These are phyloP conservation scores for Drosophila sordidula DNA, from an alignment of 2,888 invertebrate genomes.

Conservation along the genomic window DNA sequence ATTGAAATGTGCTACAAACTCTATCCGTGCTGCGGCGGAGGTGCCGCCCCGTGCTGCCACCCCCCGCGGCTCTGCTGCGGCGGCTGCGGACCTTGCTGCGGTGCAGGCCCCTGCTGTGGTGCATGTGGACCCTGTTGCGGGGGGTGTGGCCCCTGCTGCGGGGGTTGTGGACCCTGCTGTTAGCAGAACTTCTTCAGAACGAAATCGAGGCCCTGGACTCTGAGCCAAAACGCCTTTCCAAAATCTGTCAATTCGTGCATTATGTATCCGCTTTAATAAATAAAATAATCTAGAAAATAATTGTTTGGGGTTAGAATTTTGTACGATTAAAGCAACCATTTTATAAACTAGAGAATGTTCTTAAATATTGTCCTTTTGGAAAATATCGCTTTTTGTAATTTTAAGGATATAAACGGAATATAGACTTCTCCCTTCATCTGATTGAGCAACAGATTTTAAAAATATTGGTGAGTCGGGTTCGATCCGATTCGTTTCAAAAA, in stretches of 20 bases:
- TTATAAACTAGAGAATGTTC: no score
- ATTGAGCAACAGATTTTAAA: no score
- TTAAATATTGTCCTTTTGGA: no score
- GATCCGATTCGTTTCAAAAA: no score
- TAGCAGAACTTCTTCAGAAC: slow-evolving; percentile 15
- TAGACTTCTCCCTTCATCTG: no score
- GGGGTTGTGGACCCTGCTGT: slow-evolving; percentile 4
- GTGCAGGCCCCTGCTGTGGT: slow-evolving; percentile 18
- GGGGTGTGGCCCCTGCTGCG: slow-evolving; percentile 6
- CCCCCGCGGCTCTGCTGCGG: slow-evolving; percentile 4
- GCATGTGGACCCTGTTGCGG: not conserved
- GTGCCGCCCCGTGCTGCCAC: not conserved
- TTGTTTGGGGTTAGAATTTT: no score
- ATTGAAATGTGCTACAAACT: slow-evolving; percentile 11
- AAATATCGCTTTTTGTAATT: no score
- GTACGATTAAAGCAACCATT: no score
- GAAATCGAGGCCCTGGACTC: slow-evolving; percentile 7
- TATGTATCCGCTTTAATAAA: no score
- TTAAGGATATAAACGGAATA: no score
- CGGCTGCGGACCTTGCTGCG: slow-evolving; percentile 28
- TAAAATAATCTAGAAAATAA: no score
- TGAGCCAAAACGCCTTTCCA: not conserved
- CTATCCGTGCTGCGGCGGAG: slow-evolving; percentile 10
- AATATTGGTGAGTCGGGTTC: no score
- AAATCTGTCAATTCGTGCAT: not conserved